Percentiles rank a stretch among this genome's conserved stretches.
phyloP scores from a whole-genome alignment of 1,140 invertebrate species.

The Bombus breviceps region DNA sequence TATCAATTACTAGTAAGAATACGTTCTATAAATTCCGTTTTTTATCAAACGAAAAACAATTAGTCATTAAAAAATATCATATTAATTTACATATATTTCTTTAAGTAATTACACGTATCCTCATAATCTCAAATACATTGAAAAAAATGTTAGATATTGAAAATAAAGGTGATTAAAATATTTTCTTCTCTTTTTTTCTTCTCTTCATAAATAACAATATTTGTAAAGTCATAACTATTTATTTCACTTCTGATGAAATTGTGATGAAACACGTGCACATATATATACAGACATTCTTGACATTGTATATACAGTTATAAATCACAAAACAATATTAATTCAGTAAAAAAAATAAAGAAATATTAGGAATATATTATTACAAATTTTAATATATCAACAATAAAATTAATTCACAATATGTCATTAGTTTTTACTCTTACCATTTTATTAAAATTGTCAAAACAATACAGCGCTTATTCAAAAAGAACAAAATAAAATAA shows the following conservation, averaged over 20 bases:
- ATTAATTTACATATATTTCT: neutral
- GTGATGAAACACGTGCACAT: slow-evolving; percentile 4
- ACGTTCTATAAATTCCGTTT: neutral
- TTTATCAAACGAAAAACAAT: neutral
- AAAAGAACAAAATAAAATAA: neutral
- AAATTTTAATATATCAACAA: neutral
- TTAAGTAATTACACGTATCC: neutral
- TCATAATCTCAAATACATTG: neutral
- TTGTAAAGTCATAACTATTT: neutral
- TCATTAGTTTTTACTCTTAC: slow-evolving; percentile 33
- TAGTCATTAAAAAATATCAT: neutral
- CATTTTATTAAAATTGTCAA: slow-evolving; percentile 33
- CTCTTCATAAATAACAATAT: neutral
- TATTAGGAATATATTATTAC: neutral
- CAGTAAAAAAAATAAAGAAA: neutral
- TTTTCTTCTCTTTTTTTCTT: neutral
- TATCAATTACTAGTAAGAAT: neutral
- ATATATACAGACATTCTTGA: neutral
- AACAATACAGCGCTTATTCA: neutral
- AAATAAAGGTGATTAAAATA: neutral
- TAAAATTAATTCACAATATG: neutral
- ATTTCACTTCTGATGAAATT: neutral
- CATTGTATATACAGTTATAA: neutral
- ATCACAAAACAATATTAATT: neutral
- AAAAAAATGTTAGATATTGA: neutral